phyloP scores from a whole-genome alignment of 1,140 invertebrate genomes.

The Drosophila sulfurigaster region DNA sequence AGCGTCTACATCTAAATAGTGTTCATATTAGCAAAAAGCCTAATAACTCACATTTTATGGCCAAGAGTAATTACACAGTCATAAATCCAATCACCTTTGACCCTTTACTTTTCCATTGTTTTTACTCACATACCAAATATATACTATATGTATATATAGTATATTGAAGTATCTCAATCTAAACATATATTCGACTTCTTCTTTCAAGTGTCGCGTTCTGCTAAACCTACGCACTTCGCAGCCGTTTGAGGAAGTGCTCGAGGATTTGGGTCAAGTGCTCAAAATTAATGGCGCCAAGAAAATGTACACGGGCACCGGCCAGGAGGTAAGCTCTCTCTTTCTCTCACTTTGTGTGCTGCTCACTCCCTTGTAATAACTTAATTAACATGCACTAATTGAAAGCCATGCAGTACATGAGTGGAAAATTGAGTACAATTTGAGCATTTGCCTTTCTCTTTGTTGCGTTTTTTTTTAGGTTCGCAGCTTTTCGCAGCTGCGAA shows the following conservation, averaged over 20 bases:
- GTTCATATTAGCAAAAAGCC: slow-evolving; percentile 28
- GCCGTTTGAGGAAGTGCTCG: slow-evolving; percentile 97
- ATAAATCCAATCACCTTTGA: slow-evolving; percentile 42
- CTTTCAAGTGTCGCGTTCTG: slow-evolving; percentile 92
- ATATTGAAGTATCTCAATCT: slow-evolving; percentile 34
- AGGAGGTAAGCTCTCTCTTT: slow-evolving; percentile 89
- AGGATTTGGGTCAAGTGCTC: slow-evolving; percentile 95
- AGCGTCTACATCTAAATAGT: slow-evolving; percentile 9
- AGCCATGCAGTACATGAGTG: background rate
- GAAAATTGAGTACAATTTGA: slow-evolving; percentile 79
- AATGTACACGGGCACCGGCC: slow-evolving; percentile 95
- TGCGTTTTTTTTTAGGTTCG: slow-evolving; percentile 86
- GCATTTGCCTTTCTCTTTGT: background rate
- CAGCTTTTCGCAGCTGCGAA: slow-evolving; percentile 95
- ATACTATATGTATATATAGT: slow-evolving; percentile 33
- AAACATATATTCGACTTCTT: background rate
- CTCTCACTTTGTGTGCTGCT: background rate
- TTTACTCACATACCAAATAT: slow-evolving; percentile 30
- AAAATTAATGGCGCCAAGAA: slow-evolving; percentile 95
- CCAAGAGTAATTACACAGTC: slow-evolving; percentile 63
- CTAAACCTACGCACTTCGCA: slow-evolving; percentile 96
- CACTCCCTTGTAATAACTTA: slow-evolving; percentile 40
- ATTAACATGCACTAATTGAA: slow-evolving; percentile 39
- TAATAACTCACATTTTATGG: slow-evolving; percentile 61
- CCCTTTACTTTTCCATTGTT: slow-evolving; percentile 40